Evolutionary conservation across 2,113 vertebrate genomes (phyloP).

Genomic region (Syngnathus floridae): DNA sequence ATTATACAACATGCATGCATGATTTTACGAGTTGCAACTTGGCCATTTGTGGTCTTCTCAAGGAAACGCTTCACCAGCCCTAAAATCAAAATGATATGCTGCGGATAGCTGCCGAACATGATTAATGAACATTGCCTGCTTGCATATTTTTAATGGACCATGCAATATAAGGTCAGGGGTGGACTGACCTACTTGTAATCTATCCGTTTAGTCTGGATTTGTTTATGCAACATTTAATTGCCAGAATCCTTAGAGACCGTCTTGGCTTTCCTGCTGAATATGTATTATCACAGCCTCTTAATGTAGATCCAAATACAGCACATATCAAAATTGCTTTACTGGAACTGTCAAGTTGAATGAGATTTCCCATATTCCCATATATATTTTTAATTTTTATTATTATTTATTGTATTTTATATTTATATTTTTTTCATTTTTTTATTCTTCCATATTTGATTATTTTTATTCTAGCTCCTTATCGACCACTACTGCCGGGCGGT

Average conservation of each 20-base stretch:
- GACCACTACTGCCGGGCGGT: slow-evolving; percentile 39
- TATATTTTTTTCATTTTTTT: no score
- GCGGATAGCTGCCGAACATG: slow-evolving; percentile 21
- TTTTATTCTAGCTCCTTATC: slow-evolving; percentile 11
- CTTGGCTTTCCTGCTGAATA: slow-evolving; percentile 1
- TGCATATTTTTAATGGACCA: slow-evolving; percentile 33
- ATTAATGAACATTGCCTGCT: slow-evolving; percentile 38
- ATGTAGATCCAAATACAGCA: slow-evolving; percentile 3
- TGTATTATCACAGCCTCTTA: slow-evolving; percentile 13
- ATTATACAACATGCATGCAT: slow-evolving; percentile 30
- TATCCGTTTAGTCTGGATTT: slow-evolving; percentile 41
- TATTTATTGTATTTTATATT: no score
- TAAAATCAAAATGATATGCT: no score
- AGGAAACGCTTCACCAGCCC: no score
- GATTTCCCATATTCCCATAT: not conserved
- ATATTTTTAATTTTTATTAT: no score
- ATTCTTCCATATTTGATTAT: not conserved
- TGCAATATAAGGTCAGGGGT: slow-evolving; percentile 24
- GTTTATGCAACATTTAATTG: slow-evolving; percentile 32
- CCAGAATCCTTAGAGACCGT: slow-evolving; percentile 12
- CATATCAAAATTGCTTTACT: not conserved
- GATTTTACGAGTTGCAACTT: slow-evolving; percentile 6
- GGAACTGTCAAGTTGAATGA: slow-evolving; percentile 2
- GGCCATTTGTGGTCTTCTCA: no score
- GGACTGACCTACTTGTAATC: slow-evolving; percentile 6